These are phyloP conservation scores for Dipodomys merriami DNA, from an alignment of 2,113 vertebrate genomes.

Conservation along the genomic window DNA sequence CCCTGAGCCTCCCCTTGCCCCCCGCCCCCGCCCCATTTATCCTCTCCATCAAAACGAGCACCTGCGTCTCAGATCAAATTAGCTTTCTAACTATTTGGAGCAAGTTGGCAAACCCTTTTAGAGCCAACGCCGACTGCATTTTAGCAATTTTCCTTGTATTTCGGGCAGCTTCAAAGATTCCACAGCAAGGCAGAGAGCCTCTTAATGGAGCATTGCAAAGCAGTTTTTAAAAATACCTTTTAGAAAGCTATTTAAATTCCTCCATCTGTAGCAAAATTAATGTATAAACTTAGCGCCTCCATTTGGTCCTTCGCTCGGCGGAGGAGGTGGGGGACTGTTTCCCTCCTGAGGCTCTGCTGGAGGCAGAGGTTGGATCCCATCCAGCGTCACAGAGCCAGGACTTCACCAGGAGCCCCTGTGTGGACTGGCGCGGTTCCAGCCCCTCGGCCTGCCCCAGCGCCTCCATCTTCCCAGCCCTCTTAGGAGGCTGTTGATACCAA, in stretches of 20 bases:
- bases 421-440: background rate
- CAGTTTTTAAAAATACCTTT: conserved; percentile 78
- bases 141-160: conserved; percentile 66
- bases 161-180: conserved; percentile 58
- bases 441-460: accelerated
- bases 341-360: background rate
- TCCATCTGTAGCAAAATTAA: conserved; percentile 64
- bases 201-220: conserved; percentile 62
- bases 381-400: accelerated
- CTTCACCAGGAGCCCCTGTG: background rate
- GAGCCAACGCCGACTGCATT: background rate
- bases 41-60: accelerated
- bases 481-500: too few species aligned
- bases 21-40: background rate
- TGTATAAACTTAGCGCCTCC: conserved; percentile 54
- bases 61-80: background rate
- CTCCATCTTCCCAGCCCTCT: background rate
- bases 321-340: conserved; percentile 22
- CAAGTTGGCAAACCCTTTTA: background rate
- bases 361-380: background rate
- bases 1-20: too few species aligned
- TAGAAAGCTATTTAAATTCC: conserved; percentile 76
- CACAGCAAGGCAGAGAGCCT: conserved; percentile 54
- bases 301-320: conserved; percentile 35
- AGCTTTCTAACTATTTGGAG: background rate